phyloP scores from a whole-genome alignment of 37 sponge, comb jelly and placozoan genomes.

The Geodia barretti region DNA sequence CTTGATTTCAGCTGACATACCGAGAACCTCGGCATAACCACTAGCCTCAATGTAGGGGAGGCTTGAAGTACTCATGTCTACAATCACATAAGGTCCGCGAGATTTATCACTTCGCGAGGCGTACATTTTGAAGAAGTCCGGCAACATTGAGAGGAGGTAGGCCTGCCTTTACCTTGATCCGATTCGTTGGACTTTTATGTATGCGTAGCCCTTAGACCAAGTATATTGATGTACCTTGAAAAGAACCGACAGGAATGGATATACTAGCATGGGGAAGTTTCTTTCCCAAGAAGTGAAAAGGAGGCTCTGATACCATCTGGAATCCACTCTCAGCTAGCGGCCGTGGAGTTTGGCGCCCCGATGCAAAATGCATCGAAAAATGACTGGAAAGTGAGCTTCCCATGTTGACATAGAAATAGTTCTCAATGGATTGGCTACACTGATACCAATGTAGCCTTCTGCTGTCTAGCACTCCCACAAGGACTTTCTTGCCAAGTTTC shows the following conservation, averaged over 20 bases:
- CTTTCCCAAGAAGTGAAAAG: not conserved
- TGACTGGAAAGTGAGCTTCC: slow-evolving; percentile 8
- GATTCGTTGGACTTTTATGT: slow-evolving; percentile 1
- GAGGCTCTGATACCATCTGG: slow-evolving; percentile 24
- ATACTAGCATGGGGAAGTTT: slow-evolving; percentile 2
- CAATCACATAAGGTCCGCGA: slow-evolving; percentile 18
- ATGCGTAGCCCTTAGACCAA: slow-evolving; percentile 5
- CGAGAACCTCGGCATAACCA: slow-evolving; percentile 18
- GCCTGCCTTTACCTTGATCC: slow-evolving; percentile 1
- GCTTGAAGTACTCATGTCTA: not conserved
- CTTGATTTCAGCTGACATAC: slow-evolving; percentile 14
- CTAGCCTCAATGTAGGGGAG: not conserved
- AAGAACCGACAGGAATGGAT: slow-evolving; percentile 20
- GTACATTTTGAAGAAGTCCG: slow-evolving; percentile 19
- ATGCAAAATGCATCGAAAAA: slow-evolving; percentile 27
- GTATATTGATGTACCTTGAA: slow-evolving; percentile 37
- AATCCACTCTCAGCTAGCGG: slow-evolving; percentile 15
- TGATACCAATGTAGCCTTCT: slow-evolving; percentile 4
- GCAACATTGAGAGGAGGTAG: slow-evolving; percentile 14
- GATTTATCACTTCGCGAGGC: slow-evolving; percentile 4
- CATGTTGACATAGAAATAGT: slow-evolving; percentile 38
- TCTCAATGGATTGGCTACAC: slow-evolving; percentile 2
- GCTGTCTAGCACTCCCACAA: slow-evolving; percentile 13
- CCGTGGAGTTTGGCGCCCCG: not conserved
- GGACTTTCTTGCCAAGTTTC: not conserved